A percentile compares a stretch with the other conserved stretches of the same genome.
Evolutionary conservation across 53 echinoderm and acorn worm genomes (phyloP).

Genomic region (Patiria pectinifera): DNA sequence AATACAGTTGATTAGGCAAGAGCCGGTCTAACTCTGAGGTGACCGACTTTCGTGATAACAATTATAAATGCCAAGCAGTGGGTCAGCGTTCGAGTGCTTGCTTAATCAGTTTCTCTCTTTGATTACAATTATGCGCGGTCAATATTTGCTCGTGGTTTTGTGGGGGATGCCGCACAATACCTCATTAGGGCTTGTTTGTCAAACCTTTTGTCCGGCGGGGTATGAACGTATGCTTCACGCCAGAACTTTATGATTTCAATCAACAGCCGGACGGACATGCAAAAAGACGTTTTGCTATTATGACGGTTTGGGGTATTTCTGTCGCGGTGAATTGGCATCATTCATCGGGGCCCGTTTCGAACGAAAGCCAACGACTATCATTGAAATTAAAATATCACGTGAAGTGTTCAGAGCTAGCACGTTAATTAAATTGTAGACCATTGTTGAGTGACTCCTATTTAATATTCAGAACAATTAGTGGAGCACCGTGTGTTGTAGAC

Average conservation of each 20-base stretch:
- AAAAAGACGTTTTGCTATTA: neutral
- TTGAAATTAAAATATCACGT: no score
- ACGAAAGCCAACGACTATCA: no score
- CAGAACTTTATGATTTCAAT: neutral
- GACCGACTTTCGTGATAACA: no score
- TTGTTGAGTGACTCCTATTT: no score
- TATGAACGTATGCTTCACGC: neutral
- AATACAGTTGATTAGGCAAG: no score
- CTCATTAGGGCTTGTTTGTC: conserved; percentile 1
- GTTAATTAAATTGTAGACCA: no score
- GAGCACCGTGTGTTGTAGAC: no score
- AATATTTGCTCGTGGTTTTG: neutral
- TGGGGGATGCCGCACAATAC: neutral
- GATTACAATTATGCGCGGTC: neutral
- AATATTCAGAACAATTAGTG: no score
- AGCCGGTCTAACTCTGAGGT: no score
- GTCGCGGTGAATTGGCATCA: neutral
- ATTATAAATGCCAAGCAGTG: neutral
- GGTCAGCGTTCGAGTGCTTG: neutral
- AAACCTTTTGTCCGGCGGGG: neutral
- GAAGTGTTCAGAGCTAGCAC: no score
- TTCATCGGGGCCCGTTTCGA: neutral
- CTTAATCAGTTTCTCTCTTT: neutral
- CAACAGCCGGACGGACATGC: neutral
- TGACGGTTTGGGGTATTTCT: neutral